Evolutionary conservation across 1,140 invertebrate species (phyloP).

Genomic region (Drosophila saltans): DNA sequence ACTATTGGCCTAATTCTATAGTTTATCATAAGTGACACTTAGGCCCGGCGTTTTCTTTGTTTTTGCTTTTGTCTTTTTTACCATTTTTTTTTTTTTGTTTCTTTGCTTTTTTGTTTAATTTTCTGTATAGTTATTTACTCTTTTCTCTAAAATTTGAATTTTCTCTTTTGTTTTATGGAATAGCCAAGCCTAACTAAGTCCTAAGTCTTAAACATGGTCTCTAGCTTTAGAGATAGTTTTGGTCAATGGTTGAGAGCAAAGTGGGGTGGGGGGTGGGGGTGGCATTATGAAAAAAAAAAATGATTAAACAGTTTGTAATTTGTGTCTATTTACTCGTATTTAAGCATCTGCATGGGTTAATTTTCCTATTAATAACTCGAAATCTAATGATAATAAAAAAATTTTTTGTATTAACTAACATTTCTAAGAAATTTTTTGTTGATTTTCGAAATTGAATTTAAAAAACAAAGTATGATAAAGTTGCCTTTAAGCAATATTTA

Average conservation of each 20-base stretch:
- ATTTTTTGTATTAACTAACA: too few relatives aligned
- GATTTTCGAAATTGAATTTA: too few relatives aligned
- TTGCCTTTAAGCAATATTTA: too few relatives aligned
- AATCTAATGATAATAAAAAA: too few relatives aligned
- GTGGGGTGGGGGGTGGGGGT: background rate
- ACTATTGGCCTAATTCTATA: slow-evolving; percentile 1
- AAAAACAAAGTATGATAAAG: too few relatives aligned
- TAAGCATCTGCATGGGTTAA: background rate
- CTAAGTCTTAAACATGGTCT: slow-evolving; percentile 12
- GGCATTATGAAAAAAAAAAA: too few relatives aligned
- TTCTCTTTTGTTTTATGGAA: background rate
- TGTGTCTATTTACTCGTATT: too few relatives aligned
- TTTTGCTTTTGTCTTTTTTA: background rate
- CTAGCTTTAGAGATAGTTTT: slow-evolving; percentile 12
- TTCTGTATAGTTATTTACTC: background rate
- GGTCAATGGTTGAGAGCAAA: slow-evolving; percentile 11
- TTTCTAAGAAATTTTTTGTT: too few relatives aligned
- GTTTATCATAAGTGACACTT: slow-evolving; percentile 10
- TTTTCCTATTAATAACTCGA: too few relatives aligned
- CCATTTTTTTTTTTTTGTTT: background rate
- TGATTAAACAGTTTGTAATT: too few relatives aligned
- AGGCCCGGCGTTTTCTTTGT: background rate
- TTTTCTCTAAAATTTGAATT: slow-evolving; percentile 24
- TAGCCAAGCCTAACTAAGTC: slow-evolving; percentile 12
- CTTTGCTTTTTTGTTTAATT: background rate